Evolutionary conservation across 2,888 invertebrate species (phyloP).

Genomic region (Deilephila porcellus): DNA sequence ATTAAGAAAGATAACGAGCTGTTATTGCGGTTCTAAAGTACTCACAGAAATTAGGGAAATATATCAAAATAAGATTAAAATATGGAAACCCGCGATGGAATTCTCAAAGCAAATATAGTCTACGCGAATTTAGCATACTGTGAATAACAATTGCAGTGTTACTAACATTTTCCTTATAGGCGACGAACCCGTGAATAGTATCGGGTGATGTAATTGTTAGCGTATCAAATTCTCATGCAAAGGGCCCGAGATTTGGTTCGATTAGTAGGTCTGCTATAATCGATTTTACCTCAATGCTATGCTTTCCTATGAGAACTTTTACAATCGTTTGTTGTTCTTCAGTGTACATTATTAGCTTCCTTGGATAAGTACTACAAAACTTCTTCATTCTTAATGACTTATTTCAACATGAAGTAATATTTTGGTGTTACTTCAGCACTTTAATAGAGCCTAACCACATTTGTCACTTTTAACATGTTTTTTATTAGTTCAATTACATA

Average conservation of each 20-base stretch:
- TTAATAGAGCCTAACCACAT: neutral
- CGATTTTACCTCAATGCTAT: neutral
- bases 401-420: neutral
- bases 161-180: neutral
- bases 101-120: neutral
- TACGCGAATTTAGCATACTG: neutral
- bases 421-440: neutral
- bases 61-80: neutral
- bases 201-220: constrained; percentile 27
- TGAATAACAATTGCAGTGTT: neutral
- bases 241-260: constrained; percentile 20
- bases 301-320: constrained; percentile 1
- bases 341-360: neutral
- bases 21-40: no score
- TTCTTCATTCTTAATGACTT: neutral
- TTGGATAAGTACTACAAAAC: neutral
- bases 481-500: no score
- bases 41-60: neutral
- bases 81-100: neutral
- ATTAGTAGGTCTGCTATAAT: constrained; percentile 14
- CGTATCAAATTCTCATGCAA: constrained; percentile 24
- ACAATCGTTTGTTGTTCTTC: constrained; percentile 4
- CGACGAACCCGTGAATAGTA: constrained; percentile 24
- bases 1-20: no score
- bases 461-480: no score